Evolutionary conservation across 1,140 invertebrate genomes (phyloP).

Genomic region (Lordiphosa mommai): DNA sequence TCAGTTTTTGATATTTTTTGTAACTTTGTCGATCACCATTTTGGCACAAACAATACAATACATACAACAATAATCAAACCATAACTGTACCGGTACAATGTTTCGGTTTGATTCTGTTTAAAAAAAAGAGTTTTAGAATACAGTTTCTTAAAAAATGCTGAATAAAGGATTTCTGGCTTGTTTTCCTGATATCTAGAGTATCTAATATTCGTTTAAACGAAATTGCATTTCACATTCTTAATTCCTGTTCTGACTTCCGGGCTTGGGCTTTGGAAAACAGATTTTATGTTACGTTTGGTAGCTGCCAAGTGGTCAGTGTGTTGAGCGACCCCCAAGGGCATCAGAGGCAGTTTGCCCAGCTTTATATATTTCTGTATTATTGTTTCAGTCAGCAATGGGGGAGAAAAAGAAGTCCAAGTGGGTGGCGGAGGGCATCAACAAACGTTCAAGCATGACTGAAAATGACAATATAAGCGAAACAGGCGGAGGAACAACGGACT

Average conservation of each 20-base stretch:
- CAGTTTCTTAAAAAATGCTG: too few species aligned
- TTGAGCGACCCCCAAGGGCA: conserved; percentile 22
- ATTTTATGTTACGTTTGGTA: conserved; percentile 42
- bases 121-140: too few species aligned
- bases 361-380: conserved; percentile 52
- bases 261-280: conserved; percentile 38
- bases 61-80: too few species aligned
- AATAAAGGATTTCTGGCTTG: too few species aligned
- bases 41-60: too few species aligned
- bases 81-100: too few species aligned
- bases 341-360: conserved; percentile 25
- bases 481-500: not conserved
- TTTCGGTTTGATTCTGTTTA: too few species aligned
- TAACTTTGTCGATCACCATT: too few species aligned
- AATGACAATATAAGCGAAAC: conserved; percentile 43
- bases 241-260: conserved; percentile 12
- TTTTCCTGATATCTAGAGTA: not conserved
- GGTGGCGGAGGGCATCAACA: conserved; percentile 32
- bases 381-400: conserved; percentile 34
- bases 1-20: too few species aligned
- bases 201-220: not conserved
- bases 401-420: conserved; percentile 3
- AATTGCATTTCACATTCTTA: not conserved
- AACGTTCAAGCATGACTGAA: conserved; percentile 44
- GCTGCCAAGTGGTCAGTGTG: conserved; percentile 51